phyloP scores from a whole-genome alignment of 2,888 invertebrate genomes.

The Polietes domitor region DNA sequence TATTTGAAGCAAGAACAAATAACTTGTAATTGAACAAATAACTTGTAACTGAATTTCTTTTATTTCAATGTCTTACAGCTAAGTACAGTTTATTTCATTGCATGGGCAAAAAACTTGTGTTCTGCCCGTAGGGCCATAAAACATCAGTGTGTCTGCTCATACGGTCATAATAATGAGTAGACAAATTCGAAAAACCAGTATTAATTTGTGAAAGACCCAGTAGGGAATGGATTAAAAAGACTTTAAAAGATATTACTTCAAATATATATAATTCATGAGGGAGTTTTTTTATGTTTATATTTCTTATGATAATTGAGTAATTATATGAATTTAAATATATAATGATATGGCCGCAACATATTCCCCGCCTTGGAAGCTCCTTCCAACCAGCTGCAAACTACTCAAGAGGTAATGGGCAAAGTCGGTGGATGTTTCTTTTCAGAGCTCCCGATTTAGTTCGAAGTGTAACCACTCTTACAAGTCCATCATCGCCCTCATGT shows the following conservation, averaged over 20 bases:
- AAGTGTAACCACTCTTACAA: not conserved
- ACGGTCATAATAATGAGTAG: not conserved
- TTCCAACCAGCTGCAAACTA: not conserved
- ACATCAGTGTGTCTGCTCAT: not conserved
- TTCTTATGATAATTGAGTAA: not conserved
- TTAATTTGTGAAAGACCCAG: not conserved
- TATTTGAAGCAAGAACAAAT: not conserved
- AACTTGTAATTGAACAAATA: not conserved
- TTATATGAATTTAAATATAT: too few species aligned
- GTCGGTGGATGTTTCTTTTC: not conserved
- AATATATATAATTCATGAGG: not conserved
- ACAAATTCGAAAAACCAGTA: not conserved
- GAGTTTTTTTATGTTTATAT: too few species aligned
- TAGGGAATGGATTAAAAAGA: not conserved
- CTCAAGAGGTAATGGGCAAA: not conserved
- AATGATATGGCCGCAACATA: not conserved
- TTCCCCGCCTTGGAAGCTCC: slow-evolving; percentile 2
- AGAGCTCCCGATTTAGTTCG: not conserved
- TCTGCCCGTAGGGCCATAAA: not conserved
- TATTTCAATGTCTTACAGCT: not conserved
- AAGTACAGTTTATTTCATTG: not conserved
- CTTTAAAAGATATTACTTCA: not conserved
- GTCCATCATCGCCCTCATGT: not conserved
- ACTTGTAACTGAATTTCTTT: not conserved
- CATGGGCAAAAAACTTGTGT: not conserved